Evolutionary conservation across 2,888 invertebrate genomes (phyloP).

Genomic region (Phyllotreta striolata): DNA sequence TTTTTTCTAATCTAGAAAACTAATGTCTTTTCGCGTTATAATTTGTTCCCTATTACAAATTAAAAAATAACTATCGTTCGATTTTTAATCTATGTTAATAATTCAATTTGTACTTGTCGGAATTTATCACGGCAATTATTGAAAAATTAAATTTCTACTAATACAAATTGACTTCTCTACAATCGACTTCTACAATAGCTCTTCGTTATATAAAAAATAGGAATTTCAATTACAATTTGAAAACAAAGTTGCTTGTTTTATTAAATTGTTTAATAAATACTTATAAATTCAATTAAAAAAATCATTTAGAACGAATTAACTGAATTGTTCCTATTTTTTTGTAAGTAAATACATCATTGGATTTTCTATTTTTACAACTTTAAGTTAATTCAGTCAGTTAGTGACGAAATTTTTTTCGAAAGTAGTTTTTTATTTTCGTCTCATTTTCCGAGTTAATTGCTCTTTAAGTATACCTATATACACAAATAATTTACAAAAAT

Average conservation of each 20-base stretch:
- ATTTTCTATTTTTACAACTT: slow-evolving; percentile 39
- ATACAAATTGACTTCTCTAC: too few species aligned
- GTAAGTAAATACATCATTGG: slow-evolving; percentile 31
- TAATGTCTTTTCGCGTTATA: slow-evolving; percentile 44
- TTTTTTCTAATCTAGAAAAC: slow-evolving; percentile 41
- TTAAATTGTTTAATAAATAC: too few species aligned
- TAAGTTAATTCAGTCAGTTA: slow-evolving; percentile 34
- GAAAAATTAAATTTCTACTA: too few species aligned
- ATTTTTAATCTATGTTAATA: slow-evolving; percentile 17
- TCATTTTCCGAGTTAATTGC: slow-evolving; percentile 29
- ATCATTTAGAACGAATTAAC: slow-evolving; percentile 11
- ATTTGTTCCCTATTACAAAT: slow-evolving; percentile 46
- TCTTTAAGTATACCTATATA: slow-evolving; percentile 28
- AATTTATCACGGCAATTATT: background rate
- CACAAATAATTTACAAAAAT: slow-evolving; percentile 39
- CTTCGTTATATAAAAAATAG: too few species aligned
- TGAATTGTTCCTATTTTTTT: slow-evolving; percentile 12
- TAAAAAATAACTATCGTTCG: slow-evolving; percentile 35
- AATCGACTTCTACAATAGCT: too few species aligned
- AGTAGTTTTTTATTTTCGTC: slow-evolving; percentile 22
- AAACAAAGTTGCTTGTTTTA: too few species aligned
- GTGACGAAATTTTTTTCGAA: slow-evolving; percentile 19
- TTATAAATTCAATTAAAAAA: slow-evolving; percentile 10
- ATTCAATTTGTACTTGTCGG: slow-evolving; percentile 8
- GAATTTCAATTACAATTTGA: too few species aligned